Conservation (phyloP, 1,140 invertebrate genomes). For the Lithobius niger region DNA sequence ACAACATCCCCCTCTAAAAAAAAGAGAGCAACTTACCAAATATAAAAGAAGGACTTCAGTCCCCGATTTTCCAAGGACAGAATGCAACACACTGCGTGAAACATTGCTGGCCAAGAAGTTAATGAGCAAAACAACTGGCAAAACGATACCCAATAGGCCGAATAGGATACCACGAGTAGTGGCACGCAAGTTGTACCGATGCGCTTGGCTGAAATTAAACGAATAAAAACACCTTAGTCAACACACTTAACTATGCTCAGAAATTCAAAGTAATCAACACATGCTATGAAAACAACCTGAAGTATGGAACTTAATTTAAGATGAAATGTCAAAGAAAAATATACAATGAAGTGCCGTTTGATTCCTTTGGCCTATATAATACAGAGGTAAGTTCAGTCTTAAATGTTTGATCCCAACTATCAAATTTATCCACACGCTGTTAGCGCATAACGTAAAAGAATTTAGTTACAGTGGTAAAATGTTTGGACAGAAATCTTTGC, state of each 20-base stretch:
- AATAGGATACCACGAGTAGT: slow-evolving; percentile 28
- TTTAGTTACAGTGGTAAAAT: too few relatives aligned
- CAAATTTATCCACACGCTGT: too few relatives aligned
- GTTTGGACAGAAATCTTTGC: too few relatives aligned
- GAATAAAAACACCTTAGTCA: neutral
- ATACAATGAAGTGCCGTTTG: neutral
- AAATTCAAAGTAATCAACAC: neutral
- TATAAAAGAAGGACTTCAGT: slow-evolving; percentile 28
- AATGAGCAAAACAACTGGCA: slow-evolving; percentile 32
- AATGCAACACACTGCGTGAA: slow-evolving; percentile 26
- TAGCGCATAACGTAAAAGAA: too few relatives aligned
- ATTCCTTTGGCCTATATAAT: neutral
- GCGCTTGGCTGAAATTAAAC: slow-evolving; percentile 12
- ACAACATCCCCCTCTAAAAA: too few relatives aligned
- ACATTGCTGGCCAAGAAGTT: slow-evolving; percentile 30
- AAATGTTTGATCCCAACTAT: too few relatives aligned
- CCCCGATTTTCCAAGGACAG: slow-evolving; percentile 26
- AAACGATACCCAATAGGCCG: slow-evolving; percentile 29
- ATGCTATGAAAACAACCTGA: neutral
- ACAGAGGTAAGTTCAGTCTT: too few relatives aligned
- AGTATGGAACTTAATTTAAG: neutral
- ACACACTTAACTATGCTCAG: neutral
- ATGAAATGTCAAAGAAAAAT: slow-evolving; percentile 13
- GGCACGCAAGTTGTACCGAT: slow-evolving; percentile 23
- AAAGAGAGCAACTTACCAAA: slow-evolving; percentile 24